Evolutionary conservation across 2,113 vertebrate species (phyloP).

Genomic region (Epinephelus moara): DNA sequence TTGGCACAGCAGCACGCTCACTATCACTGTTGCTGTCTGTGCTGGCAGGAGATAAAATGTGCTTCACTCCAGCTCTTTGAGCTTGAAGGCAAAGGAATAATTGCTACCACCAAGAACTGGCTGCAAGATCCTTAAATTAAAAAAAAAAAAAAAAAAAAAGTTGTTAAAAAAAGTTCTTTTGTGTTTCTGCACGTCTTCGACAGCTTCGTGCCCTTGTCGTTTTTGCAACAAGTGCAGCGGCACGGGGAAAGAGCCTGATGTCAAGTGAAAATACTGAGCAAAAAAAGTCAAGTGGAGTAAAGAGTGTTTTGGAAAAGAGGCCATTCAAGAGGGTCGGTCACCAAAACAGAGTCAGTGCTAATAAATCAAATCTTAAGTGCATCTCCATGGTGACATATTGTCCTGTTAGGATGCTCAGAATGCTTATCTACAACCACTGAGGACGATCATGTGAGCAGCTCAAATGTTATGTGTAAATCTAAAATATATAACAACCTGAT

Average conservation of each 20-base stretch:
- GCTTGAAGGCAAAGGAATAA: slow-evolving; percentile 24
- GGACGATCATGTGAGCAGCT: not conserved
- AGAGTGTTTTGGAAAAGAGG: no score
- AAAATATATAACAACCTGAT: not conserved
- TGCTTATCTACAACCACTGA: no score
- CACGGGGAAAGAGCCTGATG: not conserved
- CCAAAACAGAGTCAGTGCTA: not conserved
- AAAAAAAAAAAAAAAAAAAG: not conserved
- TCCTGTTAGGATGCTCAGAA: not conserved
- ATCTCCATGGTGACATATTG: not conserved
- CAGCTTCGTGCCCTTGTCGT: not conserved
- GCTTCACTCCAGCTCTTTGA: slow-evolving; percentile 5
- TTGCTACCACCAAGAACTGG: slow-evolving; percentile 9
- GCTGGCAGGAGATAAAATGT: slow-evolving; percentile 38
- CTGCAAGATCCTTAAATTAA: slow-evolving; percentile 5
- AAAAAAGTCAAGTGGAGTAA: not conserved
- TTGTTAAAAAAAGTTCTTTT: not conserved
- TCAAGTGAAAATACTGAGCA: not conserved
- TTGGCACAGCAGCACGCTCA: slow-evolving; percentile 14
- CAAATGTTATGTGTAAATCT: not conserved
- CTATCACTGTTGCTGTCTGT: slow-evolving; percentile 14
- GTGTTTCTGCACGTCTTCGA: not conserved
- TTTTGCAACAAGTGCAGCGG: not conserved
- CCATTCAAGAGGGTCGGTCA: not conserved
- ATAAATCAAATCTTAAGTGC: not conserved